Conservation (phyloP, 64 coral and sea anemone genomes). For the Astreopora myriophthalma region DNA sequence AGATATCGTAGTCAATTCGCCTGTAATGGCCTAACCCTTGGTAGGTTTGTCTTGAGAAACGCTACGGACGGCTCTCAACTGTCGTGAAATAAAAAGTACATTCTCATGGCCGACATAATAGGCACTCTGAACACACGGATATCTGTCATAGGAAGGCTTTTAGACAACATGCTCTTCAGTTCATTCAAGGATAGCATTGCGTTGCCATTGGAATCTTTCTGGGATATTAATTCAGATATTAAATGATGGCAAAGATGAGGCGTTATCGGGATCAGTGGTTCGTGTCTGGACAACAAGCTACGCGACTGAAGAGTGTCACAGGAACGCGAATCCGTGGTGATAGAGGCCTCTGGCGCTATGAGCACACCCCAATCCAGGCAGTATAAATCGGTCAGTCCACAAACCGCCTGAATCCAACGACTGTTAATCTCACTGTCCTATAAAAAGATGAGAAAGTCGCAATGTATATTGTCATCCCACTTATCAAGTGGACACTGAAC, state of each 20-base stretch:
- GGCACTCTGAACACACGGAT: conserved; percentile 69
- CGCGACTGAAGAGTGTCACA: neutral
- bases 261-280: conserved; percentile 36
- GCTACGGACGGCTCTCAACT: too few species aligned
- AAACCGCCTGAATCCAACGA: conserved; percentile 46
- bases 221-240: neutral
- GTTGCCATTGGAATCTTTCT: conserved; percentile 64
- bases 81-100: too few species aligned
- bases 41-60: too few species aligned
- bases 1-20: too few species aligned
- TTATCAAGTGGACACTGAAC: too few species aligned
- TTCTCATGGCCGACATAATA: neutral
- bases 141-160: conserved; percentile 28
- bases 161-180: conserved; percentile 37
- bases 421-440: conserved; percentile 55
- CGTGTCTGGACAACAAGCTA: conserved; percentile 29
- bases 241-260: conserved; percentile 50
- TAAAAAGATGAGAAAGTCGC: neutral
- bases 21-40: too few species aligned
- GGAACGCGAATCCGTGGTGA: neutral
- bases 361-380: conserved; percentile 72
- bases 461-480: neutral
- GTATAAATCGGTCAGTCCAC: conserved; percentile 3
- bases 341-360: neutral
- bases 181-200: conserved; percentile 54